Conservation (phyloP, 2,797 vertebrate genomes). For the Champsocephalus esox region DNA sequence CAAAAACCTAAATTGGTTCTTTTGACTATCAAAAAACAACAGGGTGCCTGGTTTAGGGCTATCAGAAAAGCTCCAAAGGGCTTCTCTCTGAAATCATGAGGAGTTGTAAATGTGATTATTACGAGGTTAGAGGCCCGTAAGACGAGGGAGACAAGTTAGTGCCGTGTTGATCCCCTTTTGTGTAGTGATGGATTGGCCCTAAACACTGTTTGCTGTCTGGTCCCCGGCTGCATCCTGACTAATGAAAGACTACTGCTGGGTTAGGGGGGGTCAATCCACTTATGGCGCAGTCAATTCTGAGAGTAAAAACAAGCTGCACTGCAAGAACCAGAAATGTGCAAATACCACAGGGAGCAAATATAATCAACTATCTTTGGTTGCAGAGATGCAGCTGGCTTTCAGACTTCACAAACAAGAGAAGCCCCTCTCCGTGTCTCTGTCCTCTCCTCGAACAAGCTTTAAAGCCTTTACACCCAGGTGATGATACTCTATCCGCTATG, state of each 20-base stretch:
- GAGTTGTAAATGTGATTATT: constrained; percentile 42
- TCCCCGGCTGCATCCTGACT: constrained; percentile 67
- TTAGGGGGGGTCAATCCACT: constrained; percentile 77
- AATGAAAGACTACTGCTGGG: constrained; percentile 77
- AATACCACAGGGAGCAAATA: constrained; percentile 71
- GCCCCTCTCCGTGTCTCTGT: constrained; percentile 26
- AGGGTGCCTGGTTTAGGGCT: constrained; percentile 26
- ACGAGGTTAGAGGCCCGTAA: constrained; percentile 41
- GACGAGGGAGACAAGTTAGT: constrained; percentile 60
- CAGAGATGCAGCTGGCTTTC: constrained; percentile 54
- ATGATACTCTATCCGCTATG: constrained; percentile 71
- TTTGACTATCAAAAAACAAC: constrained; percentile 74
- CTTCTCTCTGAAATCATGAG: constrained; percentile 37
- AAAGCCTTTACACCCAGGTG: constrained; percentile 70
- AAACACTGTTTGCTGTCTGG: constrained; percentile 65
- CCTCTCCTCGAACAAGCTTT: constrained; percentile 47
- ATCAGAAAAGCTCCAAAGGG: constrained; percentile 35
- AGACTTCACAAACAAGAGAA: constrained; percentile 55
- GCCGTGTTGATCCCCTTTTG: constrained; percentile 55
- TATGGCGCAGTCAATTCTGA: constrained; percentile 68
- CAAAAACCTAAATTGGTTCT: constrained; percentile 77
- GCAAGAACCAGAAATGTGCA: constrained; percentile 67
- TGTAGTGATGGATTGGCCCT: constrained; percentile 66
- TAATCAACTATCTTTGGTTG: constrained; percentile 68
- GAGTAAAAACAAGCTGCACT: constrained; percentile 68